Base-by-base conservation (phyloP, 2,113 vertebrate genomes). In the Rhynchomys soricoides region DNA sequence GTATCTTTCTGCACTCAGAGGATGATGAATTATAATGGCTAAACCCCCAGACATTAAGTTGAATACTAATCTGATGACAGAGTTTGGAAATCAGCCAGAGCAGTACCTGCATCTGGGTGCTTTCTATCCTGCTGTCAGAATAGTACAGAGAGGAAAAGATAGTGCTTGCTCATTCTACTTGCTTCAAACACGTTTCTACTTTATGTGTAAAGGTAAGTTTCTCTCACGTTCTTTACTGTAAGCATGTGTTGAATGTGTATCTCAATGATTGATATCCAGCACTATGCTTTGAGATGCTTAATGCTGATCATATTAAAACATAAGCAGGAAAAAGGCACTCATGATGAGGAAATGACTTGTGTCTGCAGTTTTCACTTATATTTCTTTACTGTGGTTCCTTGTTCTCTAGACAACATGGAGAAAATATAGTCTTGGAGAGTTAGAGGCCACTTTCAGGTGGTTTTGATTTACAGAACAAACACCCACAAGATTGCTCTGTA, bases 11-110 rank as follows among this genome's bases (percentile, higher is more conserved):
- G 94, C 90, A 97, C 94, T 97, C 98, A 91, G 85, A 93, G 62
- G 55, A 87, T 98, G 97, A 98, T 98, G 98, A 98, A 98, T 98
- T 98, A 94, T 95, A 97, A 97, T 96, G 73, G 89, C 52, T 98
- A 98, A 98, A 52, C 82, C 93, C 66, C 62, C 48, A 88, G 97
- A 98, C 92, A 97, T 95, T 92, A 98, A 94, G 64, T 85, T 96
- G 96, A 98, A 98, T 98, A 92, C 73, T 98, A 98, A 98, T 98
- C 97, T 98, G 52, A 73, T 98, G 81, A 86, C 74, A 97, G 83
- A 97, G 77, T 97, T 93, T 97, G 95, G 82, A 98, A 98, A 45
- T 95, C 78, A 57, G 95, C 95, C 97, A 98, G 70, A 55, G 57
- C 21, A 48, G 9, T 77, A 31, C 31, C 87, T 29, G 96, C 93